Evolutionary conservation across 2,888 invertebrate genomes (phyloP).

Genomic region (Labia minor): DNA sequence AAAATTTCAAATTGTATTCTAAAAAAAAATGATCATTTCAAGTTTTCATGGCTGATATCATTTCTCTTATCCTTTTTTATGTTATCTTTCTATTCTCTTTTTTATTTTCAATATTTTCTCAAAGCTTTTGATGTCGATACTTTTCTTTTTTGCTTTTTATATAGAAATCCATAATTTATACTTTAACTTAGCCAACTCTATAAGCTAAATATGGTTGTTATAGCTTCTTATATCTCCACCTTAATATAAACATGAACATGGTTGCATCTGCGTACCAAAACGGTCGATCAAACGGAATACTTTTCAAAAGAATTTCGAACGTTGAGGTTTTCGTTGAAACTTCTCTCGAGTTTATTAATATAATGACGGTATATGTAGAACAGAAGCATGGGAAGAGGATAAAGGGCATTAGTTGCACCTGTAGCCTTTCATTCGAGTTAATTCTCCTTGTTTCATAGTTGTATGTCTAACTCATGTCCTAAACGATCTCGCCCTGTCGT

Average conservation of each 20-base stretch:
- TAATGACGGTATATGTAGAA: slow-evolving; percentile 2
- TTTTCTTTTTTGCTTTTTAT: too few relatives aligned
- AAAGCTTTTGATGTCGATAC: too few relatives aligned
- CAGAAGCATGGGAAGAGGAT: not conserved
- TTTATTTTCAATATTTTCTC: too few relatives aligned
- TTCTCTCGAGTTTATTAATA: slow-evolving; percentile 3
- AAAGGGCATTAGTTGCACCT: slow-evolving; percentile 4
- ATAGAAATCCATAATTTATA: too few relatives aligned
- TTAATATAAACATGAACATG: not conserved
- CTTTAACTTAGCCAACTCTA: too few relatives aligned
- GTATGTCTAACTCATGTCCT: slow-evolving; percentile 7
- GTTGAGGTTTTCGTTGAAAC: not conserved
- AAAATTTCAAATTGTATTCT: too few relatives aligned
- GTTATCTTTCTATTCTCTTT: too few relatives aligned
- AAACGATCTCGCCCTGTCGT: slow-evolving; percentile 4
- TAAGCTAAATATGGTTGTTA: too few relatives aligned
- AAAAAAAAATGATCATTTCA: too few relatives aligned
- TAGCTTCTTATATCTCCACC: not conserved
- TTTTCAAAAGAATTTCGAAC: not conserved
- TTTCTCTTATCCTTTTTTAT: too few relatives aligned
- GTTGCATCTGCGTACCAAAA: not conserved
- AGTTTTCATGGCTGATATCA: too few relatives aligned
- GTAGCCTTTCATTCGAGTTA: slow-evolving; percentile 4
- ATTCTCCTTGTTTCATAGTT: not conserved
- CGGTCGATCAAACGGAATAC: slow-evolving; percentile 1